Evolutionary conservation across 2,888 invertebrate species (phyloP).

Genomic region (Ischnura elegans): DNA sequence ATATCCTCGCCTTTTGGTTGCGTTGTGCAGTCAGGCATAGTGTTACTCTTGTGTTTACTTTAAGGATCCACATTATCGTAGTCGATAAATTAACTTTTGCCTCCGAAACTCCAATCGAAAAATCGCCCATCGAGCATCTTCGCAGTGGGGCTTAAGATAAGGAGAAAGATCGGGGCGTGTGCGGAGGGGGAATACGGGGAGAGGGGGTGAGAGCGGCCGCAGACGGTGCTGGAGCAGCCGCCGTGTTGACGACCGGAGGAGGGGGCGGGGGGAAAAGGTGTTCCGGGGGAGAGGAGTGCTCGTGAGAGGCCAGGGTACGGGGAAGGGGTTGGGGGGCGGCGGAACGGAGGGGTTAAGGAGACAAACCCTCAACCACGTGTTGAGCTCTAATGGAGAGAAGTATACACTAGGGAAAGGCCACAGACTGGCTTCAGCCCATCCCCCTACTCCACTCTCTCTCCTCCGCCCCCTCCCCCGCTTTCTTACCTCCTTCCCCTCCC

Average conservation of each 20-base stretch:
- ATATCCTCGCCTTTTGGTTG: too few relatives aligned
- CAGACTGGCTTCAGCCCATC: slow-evolving; percentile 10
- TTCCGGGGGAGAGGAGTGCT: neutral
- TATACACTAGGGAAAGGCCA: slow-evolving; percentile 63
- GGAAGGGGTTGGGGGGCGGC: neutral
- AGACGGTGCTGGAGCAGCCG: neutral
- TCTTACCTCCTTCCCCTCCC: neutral
- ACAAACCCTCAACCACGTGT: slow-evolving; percentile 67
- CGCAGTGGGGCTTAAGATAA: neutral
- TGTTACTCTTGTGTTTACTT: too few relatives aligned
- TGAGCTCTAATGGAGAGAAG: slow-evolving; percentile 67
- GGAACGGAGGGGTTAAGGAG: slow-evolving; percentile 55
- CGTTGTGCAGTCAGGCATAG: too few relatives aligned
- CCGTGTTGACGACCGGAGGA: neutral
- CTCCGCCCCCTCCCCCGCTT: neutral
- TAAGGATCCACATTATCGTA: too few relatives aligned
- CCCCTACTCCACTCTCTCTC: neutral
- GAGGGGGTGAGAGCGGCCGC: neutral
- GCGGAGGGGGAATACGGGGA: neutral
- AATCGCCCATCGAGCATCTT: too few relatives aligned
- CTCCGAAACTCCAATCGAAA: too few relatives aligned
- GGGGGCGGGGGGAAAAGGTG: slow-evolving; percentile 10
- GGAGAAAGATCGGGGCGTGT: neutral
- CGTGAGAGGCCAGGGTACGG: slow-evolving; percentile 10
- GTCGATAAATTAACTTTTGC: too few relatives aligned